Evolutionary conservation across 1,140 invertebrate species (phyloP).

Genomic region (Portunus trituberculatus): DNA sequence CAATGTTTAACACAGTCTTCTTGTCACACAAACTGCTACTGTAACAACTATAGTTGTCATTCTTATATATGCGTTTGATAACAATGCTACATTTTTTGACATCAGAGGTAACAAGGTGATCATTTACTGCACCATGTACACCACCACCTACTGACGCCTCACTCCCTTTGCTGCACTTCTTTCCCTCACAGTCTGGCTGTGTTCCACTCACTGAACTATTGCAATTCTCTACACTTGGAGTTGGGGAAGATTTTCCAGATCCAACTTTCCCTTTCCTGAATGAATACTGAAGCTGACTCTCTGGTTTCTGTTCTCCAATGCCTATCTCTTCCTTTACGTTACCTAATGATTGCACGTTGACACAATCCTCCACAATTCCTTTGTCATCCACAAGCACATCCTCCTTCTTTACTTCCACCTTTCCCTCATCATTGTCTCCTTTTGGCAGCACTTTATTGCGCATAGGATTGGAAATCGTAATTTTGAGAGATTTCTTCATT

Average conservation of each 20-base stretch:
- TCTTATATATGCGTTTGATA: constrained; percentile 68
- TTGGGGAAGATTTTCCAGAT: constrained; percentile 33
- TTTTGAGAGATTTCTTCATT: constrained; percentile 69
- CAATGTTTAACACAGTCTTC: constrained; percentile 21
- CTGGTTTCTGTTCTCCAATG: background rate
- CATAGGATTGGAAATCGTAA: constrained; percentile 67
- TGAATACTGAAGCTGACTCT: constrained; percentile 18
- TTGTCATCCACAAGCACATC: background rate
- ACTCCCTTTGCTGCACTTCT: constrained; percentile 44
- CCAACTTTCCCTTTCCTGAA: constrained; percentile 39
- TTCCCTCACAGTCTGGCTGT: constrained; percentile 38
- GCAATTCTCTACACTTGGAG: constrained; percentile 56
- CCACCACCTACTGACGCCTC: constrained; percentile 37
- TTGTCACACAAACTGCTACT: constrained; percentile 67
- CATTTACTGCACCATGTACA: constrained; percentile 28
- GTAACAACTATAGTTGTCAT: constrained; percentile 67
- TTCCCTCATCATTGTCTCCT: constrained; percentile 26
- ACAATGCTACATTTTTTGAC: constrained; percentile 72
- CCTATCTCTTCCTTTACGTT: background rate
- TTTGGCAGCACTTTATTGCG: constrained; percentile 35
- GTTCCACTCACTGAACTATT: constrained; percentile 54
- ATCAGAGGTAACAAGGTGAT: constrained; percentile 39
- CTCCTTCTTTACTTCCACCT: constrained; percentile 27
- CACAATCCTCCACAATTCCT: background rate
- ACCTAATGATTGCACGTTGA: constrained; percentile 25